Conservation (phyloP, 2,113 vertebrate species). For the Arvicanthis niloticus region DNA sequence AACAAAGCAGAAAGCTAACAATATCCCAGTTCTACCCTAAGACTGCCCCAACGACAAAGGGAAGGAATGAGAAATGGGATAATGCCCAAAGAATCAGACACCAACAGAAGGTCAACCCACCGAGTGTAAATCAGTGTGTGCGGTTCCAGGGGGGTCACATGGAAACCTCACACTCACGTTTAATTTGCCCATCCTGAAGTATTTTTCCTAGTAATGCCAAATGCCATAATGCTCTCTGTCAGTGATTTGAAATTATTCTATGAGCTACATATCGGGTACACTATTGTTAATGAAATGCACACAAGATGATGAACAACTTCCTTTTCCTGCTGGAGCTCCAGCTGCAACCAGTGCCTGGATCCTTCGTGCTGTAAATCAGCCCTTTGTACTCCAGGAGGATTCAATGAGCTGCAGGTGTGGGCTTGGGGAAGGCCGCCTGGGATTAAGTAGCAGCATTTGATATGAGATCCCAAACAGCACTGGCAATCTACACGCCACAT, state of each 20-base stretch:
- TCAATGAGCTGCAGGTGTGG: constrained; percentile 98
- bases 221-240: constrained; percentile 91
- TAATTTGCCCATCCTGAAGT: constrained; percentile 89
- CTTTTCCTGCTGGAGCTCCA: constrained; percentile 96
- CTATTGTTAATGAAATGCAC: constrained; percentile 95
- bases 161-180: constrained; percentile 86
- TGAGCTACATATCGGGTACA: constrained; percentile 89
- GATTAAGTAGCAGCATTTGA: constrained; percentile 94
- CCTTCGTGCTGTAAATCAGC: constrained; percentile 95
- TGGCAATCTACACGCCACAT: constrained; percentile 90
- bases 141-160: constrained; percentile 77
- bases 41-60: constrained; percentile 75
- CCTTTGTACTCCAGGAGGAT: constrained; percentile 97
- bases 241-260: constrained; percentile 91
- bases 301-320: constrained; percentile 98
- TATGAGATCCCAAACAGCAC: constrained; percentile 92
- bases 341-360: constrained; percentile 93
- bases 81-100: constrained; percentile 79
- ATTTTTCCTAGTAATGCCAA: constrained; percentile 88
- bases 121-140: constrained; percentile 82
- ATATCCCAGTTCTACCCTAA: not conserved
- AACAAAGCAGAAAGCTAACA: constrained; percentile 21
- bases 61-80: constrained; percentile 79
- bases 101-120: constrained; percentile 81
- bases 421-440: constrained; percentile 90